A percentile compares a stretch with the other conserved stretches of the same genome.
Conservation (phyloP, 2,797 vertebrate genomes). For the Halcyon smyrnensis region DNA sequence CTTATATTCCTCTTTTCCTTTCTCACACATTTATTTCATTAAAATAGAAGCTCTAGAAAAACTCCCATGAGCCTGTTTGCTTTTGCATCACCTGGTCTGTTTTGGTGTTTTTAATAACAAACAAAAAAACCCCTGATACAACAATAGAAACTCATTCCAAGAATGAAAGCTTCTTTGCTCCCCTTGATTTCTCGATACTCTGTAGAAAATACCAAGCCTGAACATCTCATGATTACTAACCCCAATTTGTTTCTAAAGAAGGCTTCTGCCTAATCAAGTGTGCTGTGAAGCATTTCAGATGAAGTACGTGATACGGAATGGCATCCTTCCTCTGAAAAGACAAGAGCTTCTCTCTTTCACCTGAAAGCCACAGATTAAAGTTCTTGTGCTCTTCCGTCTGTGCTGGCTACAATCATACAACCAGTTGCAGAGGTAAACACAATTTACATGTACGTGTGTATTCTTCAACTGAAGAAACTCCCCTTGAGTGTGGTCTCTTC, state of each 20-base stretch:
- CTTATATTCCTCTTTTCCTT: neutral
- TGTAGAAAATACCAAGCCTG: neutral
- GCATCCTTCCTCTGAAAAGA: neutral
- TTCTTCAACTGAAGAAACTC: neutral
- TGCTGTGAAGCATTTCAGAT: neutral
- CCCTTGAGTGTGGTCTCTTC: neutral
- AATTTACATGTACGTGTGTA: neutral
- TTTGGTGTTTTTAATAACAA: neutral
- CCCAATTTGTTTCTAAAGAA: neutral
- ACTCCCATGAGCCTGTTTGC: neutral
- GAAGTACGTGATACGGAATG: neutral
- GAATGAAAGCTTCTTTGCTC: neutral
- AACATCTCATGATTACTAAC: neutral
- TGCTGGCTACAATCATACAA: neutral
- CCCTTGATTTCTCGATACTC: neutral
- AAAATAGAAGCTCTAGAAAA: neutral
- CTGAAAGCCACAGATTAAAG: neutral
- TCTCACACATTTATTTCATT: neutral
- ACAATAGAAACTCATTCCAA: neutral
- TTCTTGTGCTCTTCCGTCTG: neutral
- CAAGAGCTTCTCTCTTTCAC: neutral
- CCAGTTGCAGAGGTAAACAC: neutral
- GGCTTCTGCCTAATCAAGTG: neutral
- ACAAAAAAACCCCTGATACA: neutral
- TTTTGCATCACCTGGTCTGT: neutral